These are phyloP conservation scores for Protula sp. DNA, from an alignment of 2,888 invertebrate species.

Conservation along the genomic window DNA sequence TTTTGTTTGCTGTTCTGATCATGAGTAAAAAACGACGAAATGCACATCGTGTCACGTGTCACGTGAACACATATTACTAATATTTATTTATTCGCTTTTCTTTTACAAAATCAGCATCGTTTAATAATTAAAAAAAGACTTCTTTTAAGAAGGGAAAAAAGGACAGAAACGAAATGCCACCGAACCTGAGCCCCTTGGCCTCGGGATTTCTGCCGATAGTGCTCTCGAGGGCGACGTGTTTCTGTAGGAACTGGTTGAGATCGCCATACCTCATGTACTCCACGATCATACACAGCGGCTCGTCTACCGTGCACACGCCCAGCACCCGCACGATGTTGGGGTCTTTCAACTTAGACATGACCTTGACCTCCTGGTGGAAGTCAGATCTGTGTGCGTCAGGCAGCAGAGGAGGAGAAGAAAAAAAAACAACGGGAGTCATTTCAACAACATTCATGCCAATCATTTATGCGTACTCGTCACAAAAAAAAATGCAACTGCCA, in stretches of 20 bases:
- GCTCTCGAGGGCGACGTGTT: slow-evolving; percentile 61
- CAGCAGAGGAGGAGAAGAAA: slow-evolving; percentile 3
- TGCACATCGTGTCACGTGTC: no score
- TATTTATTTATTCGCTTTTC: no score
- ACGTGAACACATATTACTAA: no score
- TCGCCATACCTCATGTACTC: slow-evolving; percentile 85
- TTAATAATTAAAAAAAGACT: no score
- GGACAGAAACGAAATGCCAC: no score
- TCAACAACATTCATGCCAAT: no score
- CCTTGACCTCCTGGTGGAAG: slow-evolving; percentile 79
- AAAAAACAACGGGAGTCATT: no score
- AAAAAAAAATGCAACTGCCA: background rate
- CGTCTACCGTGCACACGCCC: slow-evolving; percentile 73
- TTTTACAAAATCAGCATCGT: no score
- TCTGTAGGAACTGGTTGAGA: slow-evolving; percentile 71
- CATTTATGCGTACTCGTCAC: background rate
- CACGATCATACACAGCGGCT: slow-evolving; percentile 81
- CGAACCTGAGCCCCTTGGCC: no score
- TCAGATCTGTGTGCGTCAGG: slow-evolving; percentile 64
- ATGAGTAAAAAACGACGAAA: no score
- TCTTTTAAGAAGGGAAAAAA: no score
- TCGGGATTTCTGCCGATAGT: slow-evolving; percentile 57
- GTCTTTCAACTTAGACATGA: slow-evolving; percentile 77
- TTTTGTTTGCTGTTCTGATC: no score
- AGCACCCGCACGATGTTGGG: slow-evolving; percentile 77